Conservation (phyloP, 2,888 invertebrate species). For the Bugulina stolonifera region DNA sequence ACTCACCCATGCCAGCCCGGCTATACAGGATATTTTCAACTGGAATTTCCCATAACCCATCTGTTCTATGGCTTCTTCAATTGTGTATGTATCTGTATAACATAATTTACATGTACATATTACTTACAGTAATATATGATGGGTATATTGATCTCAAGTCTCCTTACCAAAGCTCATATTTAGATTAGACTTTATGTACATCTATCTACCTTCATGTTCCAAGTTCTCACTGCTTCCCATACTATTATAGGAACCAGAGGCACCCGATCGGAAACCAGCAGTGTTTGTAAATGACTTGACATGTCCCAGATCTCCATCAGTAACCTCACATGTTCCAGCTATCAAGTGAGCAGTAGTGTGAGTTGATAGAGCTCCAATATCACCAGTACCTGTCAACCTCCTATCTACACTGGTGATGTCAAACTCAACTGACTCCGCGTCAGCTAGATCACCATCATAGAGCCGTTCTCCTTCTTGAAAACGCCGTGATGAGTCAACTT, state of each 20-base stretch:
- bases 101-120: too few species aligned
- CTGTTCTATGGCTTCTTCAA: conserved; percentile 44
- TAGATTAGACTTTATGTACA: too few species aligned
- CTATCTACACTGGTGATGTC: neutral
- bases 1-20: conserved; percentile 34
- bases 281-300: too few species aligned
- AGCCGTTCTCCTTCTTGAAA: neutral
- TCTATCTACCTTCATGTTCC: conserved; percentile 3
- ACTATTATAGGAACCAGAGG: neutral
- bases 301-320: conserved; percentile 12
- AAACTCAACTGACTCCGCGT: conserved; percentile 7
- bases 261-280: neutral
- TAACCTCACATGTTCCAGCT: neutral
- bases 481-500: neutral
- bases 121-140: too few species aligned
- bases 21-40: conserved; percentile 32
- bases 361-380: neutral
- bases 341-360: neutral
- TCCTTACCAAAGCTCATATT: too few species aligned
- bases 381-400: neutral
- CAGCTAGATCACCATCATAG: conserved; percentile 17
- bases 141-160: too few species aligned
- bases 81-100: conserved; percentile 33
- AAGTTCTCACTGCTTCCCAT: neutral
- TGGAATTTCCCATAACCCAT: conserved; percentile 46